Base-by-base conservation (phyloP, 2,113 vertebrate genomes). In the Macquaria australasica region DNA sequence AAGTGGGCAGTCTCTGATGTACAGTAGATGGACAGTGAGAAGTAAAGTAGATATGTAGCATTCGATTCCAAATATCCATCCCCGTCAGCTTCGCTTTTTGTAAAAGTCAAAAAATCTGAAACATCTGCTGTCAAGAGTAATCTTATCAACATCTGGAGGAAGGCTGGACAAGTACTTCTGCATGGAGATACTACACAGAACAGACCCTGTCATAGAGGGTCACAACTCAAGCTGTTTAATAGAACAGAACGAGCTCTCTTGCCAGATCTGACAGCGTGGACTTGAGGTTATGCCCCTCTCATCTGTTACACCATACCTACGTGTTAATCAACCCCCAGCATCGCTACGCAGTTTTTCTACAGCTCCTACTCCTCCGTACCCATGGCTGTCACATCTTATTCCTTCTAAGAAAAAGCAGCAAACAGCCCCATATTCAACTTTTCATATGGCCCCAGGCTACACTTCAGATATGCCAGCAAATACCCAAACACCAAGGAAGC, bases 311-410 rank as follows among this genome's bases (percentile, higher is more conserved):
- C 28, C 28, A n/a, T 14, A 66, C 68, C 77, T 72, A 56, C n/a
- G 4, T 72, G 76, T 70, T 86, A 77, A 89, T 78, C 82, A 91
- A 86, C 66, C 53, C 31, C 37, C 59, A 55, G 31, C 34, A 53
- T 76, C 10, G 4, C 45, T 5, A 8, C 12, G 11, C 60, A 23
- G 6, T 66, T 56, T 16, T 63, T 55, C 48, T 7, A 58, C 51
- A 3, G 31, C 50, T n/a, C 18, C 58, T 8, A 9, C 59, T 81
- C 67, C 28, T 77, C 51, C 79, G 20, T 37, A 45, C 18, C 37
- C 67, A 18, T 25, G 25, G 50, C 79, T 90, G 86, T 86, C 87
- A 86, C 80, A 74, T 83, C 84, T 70, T 37, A 75, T 80, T 68
- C 1, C 43, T 51, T 8, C 9, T 63, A 31, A 69, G 31, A 73